Evolutionary conservation across 2,797 vertebrate genomes (phyloP).

Genomic region (Leptoclinus maculatus): DNA sequence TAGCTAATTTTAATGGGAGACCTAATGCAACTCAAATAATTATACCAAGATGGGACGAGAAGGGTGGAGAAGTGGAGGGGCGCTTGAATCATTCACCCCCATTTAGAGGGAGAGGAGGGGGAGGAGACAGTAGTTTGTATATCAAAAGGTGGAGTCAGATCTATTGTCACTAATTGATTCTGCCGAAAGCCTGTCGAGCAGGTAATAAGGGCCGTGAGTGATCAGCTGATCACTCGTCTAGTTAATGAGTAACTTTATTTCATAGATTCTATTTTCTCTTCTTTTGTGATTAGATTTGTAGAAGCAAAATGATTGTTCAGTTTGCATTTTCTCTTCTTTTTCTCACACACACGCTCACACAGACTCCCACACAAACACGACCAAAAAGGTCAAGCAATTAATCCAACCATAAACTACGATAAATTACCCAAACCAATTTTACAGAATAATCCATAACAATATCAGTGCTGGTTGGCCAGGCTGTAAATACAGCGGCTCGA

Average conservation of each 20-base stretch:
- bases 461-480: conserved; percentile 72
- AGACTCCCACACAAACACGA: conserved; percentile 5
- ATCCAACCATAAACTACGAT: conserved; percentile 79
- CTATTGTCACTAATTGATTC: conserved; percentile 57
- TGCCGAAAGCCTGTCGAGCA: conserved; percentile 26
- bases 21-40: conserved; percentile 72
- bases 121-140: conserved; percentile 38
- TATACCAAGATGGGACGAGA: conserved; percentile 38
- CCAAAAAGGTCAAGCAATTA: conserved; percentile 85
- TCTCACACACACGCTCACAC: not conserved
- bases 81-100: conserved; percentile 46
- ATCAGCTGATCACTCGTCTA: conserved; percentile 13
- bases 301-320: conserved; percentile 14
- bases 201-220: conserved; percentile 28
- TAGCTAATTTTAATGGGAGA: conserved; percentile 76
- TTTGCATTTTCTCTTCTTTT: conserved; percentile 4
- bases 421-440: conserved; percentile 86
- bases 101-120: conserved; percentile 40
- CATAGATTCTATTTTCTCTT: not conserved
- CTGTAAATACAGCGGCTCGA: conserved; percentile 80
- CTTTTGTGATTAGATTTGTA: not conserved
- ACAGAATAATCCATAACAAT: conserved; percentile 87
- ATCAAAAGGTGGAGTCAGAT: conserved; percentile 46
- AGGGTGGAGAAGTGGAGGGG: conserved; percentile 37
- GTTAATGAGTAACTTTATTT: conserved; percentile 9